Evolutionary conservation across 1,140 invertebrate genomes (phyloP).

Genomic region (Bradynema listronoti): DNA sequence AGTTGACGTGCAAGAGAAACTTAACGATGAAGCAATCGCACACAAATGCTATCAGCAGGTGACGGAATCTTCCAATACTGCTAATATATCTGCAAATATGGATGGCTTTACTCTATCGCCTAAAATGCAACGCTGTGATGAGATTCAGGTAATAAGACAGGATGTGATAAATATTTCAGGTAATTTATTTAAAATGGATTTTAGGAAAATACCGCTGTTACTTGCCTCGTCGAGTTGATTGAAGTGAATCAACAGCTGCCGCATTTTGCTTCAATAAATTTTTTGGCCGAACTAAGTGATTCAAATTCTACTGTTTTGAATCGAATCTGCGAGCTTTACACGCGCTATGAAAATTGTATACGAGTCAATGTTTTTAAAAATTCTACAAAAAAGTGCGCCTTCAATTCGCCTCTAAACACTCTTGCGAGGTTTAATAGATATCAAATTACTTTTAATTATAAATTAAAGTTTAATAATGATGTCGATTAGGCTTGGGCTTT

Average conservation of each 20-base stretch:
- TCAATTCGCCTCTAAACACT: slow-evolving; percentile 54
- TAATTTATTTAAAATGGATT: slow-evolving; percentile 10
- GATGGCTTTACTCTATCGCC: slow-evolving; percentile 41
- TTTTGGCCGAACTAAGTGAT: slow-evolving; percentile 43
- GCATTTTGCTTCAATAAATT: slow-evolving; percentile 45
- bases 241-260: slow-evolving; percentile 50
- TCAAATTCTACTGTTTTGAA: slow-evolving; percentile 22
- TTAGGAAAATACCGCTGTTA: slow-evolving; percentile 49
- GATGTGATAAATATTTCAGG: slow-evolving; percentile 1
- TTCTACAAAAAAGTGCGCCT: slow-evolving; percentile 41
- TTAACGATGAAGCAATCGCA: slow-evolving; percentile 52
- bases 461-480: not conserved
- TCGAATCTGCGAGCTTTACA: slow-evolving; percentile 45
- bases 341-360: slow-evolving; percentile 47
- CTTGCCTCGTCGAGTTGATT: slow-evolving; percentile 51
- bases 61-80: slow-evolving; percentile 6
- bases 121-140: slow-evolving; percentile 34
- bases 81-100: slow-evolving; percentile 5
- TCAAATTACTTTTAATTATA: not conserved
- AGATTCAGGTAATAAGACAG: slow-evolving; percentile 43
- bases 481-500: slow-evolving; percentile 45
- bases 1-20: slow-evolving; percentile 37
- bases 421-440: slow-evolving; percentile 34
- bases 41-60: slow-evolving; percentile 45
- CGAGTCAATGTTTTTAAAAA: slow-evolving; percentile 40